Conservation (phyloP, 2,888 invertebrate genomes). For the Tenthredo livida region DNA sequence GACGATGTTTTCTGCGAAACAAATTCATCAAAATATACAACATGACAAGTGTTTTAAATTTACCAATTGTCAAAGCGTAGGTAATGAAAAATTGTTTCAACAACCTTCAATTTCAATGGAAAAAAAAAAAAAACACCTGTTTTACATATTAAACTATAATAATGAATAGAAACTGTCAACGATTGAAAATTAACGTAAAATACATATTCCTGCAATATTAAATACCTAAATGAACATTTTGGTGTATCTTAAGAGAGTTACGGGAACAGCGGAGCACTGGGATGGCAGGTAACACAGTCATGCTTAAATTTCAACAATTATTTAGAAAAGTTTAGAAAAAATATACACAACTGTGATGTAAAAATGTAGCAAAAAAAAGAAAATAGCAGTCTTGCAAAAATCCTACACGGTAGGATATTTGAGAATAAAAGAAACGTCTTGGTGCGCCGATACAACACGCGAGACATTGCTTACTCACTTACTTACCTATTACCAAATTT, state of each 20-base stretch:
- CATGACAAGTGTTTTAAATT: slow-evolving; percentile 62
- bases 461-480: slow-evolving; percentile 79
- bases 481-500: slow-evolving; percentile 26
- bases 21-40: slow-evolving; percentile 66
- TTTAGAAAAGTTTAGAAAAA: background rate
- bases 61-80: slow-evolving; percentile 64
- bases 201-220: background rate
- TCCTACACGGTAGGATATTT: background rate
- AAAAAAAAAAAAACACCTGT: background rate
- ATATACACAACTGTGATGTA: background rate
- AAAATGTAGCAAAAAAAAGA: background rate
- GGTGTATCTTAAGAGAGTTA: background rate
- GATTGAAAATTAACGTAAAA: background rate
- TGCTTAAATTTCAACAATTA: background rate
- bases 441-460: slow-evolving; percentile 81
- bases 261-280: background rate
- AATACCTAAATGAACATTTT: background rate
- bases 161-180: background rate
- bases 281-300: background rate
- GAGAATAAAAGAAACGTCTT: slow-evolving; percentile 70
- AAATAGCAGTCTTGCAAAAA: background rate
- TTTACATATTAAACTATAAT: slow-evolving; percentile 45
- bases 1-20: slow-evolving; percentile 39
- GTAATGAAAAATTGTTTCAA: slow-evolving; percentile 68
- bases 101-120: background rate